Base-by-base conservation (phyloP, 2,888 invertebrate species). In the Eledone cirrhosa region DNA sequence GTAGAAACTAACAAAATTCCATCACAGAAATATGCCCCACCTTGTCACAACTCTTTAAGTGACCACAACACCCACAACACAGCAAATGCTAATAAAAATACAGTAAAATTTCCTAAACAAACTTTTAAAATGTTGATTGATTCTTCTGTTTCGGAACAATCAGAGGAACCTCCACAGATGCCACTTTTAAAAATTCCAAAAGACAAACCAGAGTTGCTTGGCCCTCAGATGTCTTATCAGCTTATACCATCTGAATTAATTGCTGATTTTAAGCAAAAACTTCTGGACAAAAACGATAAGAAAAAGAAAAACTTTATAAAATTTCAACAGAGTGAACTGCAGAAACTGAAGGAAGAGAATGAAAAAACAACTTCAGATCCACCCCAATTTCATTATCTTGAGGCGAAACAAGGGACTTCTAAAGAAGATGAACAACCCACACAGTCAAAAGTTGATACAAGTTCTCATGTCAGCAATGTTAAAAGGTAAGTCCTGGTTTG, bases 221-320 rank as follows among this genome's bases (percentile, higher is more conserved):
- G 63, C 22, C 63, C 19, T 59, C 29, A 65, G 11, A 22, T 48
- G n/a, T 14, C 29, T 22, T 16, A 22, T 11, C 41, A 53, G 22
- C 41, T 77, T 13, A 47, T 77, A 19, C 63, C 65, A 24, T 63
- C 77, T 16, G n/a, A 77, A 19, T 31, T 65, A 8, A 65, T 63
- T 63, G 41, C 24, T 11, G 59, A n/a, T n/a, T 59, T 59, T 53
- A 24, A 59, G 59, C 22, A 53, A 19, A 29, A 13, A 31, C 63
- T 63, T 22, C 59, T 48, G 27, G 41, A 77, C n/a, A 59, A 77
- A 41, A 59, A 63, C 24, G 29, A 22, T 13, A 22, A 63, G 29
- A 77, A 77, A 22, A n/a, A 24, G 33, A 29, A 77, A 24, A 11
- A 77, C 22, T 77, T 77, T 59, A 29, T 59, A 63, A 53, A 63